phyloP scores from a whole-genome alignment of 2,797 vertebrate species.

The Champsocephalus gunnari region DNA sequence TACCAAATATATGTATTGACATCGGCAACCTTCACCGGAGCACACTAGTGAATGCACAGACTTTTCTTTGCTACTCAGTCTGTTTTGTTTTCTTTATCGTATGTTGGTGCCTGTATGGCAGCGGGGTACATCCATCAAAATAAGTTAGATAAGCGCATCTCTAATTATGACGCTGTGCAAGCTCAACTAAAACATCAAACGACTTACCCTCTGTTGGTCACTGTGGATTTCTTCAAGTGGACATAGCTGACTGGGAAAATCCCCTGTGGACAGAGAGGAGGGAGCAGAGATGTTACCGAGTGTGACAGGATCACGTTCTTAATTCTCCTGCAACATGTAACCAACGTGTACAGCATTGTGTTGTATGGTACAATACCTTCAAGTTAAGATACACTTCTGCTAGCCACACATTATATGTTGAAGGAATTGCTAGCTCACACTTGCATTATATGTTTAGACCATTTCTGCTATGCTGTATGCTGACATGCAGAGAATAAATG shows the following conservation, averaged over 20 bases:
- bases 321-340: conserved; percentile 34
- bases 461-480: conserved; percentile 33
- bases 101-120: background rate
- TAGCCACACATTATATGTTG: background rate
- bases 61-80: too few species aligned
- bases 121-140: background rate
- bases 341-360: conserved; percentile 23
- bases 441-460: conserved; percentile 9
- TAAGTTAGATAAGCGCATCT: background rate
- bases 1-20: too few species aligned
- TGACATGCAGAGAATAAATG: conserved; percentile 21
- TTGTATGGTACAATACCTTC: background rate
- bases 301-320: conserved; percentile 45
- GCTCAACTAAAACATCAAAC: conserved; percentile 34
- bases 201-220: conserved; percentile 95
- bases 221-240: conserved; percentile 97
- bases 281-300: conserved; percentile 48
- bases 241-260: conserved; percentile 97
- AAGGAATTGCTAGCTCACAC: conserved; percentile 23
- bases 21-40: too few species aligned
- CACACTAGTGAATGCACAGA: too few species aligned
- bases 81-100: background rate
- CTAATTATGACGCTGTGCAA: conserved; percentile 33
- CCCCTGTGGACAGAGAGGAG: conserved; percentile 87
- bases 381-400: conserved; percentile 17